phyloP scores from a whole-genome alignment of 1,140 invertebrate genomes.

The Popillia japonica region DNA sequence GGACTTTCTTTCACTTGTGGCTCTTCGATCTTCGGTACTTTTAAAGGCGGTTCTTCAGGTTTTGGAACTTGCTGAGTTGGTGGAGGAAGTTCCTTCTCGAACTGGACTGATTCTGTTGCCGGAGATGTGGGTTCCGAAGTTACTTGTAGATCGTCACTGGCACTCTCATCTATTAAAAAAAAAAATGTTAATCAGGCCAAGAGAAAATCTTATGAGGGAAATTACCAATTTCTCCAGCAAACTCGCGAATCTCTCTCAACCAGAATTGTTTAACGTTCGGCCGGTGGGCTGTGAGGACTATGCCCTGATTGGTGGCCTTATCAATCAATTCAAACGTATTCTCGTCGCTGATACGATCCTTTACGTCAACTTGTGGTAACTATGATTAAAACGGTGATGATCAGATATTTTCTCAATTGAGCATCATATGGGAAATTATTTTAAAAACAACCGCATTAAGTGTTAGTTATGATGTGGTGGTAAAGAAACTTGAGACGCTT shows the following conservation, averaged over 20 bases:
- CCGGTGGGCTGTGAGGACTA: conserved; percentile 77
- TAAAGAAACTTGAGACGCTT: not conserved
- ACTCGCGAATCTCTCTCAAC: conserved; percentile 80
- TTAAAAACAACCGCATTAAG: no score
- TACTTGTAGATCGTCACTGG: conserved; percentile 74
- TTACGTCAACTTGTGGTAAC: conserved; percentile 83
- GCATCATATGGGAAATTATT: not conserved
- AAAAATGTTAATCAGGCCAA: conserved; percentile 52
- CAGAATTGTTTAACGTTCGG: conserved; percentile 80
- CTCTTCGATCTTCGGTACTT: conserved; percentile 45
- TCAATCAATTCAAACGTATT: conserved; percentile 76
- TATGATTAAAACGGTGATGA: conserved; percentile 54
- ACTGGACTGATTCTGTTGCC: conserved; percentile 45
- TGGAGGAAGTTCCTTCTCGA: conserved; percentile 37
- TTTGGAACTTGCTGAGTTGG: conserved; percentile 39
- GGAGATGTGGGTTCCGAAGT: conserved; percentile 46
- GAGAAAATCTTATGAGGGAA: not conserved
- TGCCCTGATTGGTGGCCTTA: conserved; percentile 62
- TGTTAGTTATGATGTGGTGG: no score
- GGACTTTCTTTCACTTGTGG: conserved; percentile 37
- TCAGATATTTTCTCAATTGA: not conserved
- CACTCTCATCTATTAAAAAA: conserved; percentile 79
- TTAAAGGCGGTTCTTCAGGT: conserved; percentile 48
- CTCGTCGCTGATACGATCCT: conserved; percentile 73
- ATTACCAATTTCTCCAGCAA: conserved; percentile 69